Conservation (phyloP, 2,888 invertebrate genomes). For the Teinopalpus imperialis region DNA sequence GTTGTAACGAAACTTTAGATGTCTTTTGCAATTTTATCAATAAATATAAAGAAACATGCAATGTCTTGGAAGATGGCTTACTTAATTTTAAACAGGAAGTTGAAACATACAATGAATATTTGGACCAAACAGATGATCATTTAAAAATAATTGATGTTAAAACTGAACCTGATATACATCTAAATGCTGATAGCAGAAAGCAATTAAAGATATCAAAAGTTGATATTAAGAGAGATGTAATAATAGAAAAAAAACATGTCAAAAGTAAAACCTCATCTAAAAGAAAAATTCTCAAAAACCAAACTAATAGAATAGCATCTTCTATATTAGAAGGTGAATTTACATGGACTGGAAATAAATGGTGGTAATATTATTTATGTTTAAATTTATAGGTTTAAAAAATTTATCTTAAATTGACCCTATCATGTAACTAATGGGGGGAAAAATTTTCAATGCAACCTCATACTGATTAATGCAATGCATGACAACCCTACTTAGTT, state of each 20-base stretch:
- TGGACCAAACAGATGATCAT: conserved; percentile 31
- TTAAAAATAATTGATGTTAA: conserved; percentile 2
- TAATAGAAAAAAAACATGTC: conserved; percentile 40
- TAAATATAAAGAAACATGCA: conserved; percentile 53
- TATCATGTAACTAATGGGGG: too few relatives aligned
- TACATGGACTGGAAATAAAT: conserved; percentile 63
- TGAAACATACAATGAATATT: conserved; percentile 29
- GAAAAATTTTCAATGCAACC: too few relatives aligned
- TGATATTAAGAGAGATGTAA: conserved; percentile 29
- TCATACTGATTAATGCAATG: too few relatives aligned
- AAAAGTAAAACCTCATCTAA: conserved; percentile 43
- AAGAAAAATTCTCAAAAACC: conserved; percentile 31
- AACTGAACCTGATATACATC: conserved; percentile 20
- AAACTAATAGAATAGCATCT: conserved; percentile 56
- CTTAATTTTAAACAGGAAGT: conserved; percentile 50
- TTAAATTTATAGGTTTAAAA: background rate
- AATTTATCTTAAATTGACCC: too few relatives aligned
- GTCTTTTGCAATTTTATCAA: conserved; percentile 52
- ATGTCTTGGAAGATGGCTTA: conserved; percentile 49
- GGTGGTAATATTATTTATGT: conserved; percentile 59
- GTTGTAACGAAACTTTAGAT: conserved; percentile 53
- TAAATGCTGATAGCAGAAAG: background rate
- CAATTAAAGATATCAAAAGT: background rate
- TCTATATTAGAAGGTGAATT: conserved; percentile 69
- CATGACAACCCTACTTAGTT: too few relatives aligned